These are phyloP conservation scores for Drosophila funebris DNA, from an alignment of 1,140 invertebrate species.

Conservation along the genomic window DNA sequence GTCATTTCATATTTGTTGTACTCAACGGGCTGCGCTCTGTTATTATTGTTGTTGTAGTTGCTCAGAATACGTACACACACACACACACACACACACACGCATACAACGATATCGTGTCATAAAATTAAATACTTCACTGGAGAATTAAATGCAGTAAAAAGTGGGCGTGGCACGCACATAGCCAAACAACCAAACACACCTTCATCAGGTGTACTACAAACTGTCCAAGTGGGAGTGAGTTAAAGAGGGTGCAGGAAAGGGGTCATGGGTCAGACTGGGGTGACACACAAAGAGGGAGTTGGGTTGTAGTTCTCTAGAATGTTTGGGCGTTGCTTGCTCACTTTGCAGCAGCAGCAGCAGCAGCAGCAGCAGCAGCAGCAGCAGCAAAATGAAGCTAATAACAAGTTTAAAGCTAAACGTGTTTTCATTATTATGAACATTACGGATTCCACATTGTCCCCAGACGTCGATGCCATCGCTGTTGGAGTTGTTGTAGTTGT, in stretches of 20 bases:
- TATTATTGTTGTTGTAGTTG: slow-evolving; percentile 25
- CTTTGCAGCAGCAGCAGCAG: slow-evolving; percentile 44
- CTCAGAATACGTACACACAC: slow-evolving; percentile 36
- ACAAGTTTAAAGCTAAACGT: slow-evolving; percentile 82
- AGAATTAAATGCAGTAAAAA: slow-evolving; percentile 82
- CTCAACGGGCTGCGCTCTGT: slow-evolving; percentile 58
- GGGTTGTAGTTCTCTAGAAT: slow-evolving; percentile 44
- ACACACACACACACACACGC: neutral
- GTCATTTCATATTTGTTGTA: slow-evolving; percentile 82
- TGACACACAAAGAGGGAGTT: neutral
- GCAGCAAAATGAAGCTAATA: slow-evolving; percentile 75
- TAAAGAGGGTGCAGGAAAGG: neutral
- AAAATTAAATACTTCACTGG: slow-evolving; percentile 82
- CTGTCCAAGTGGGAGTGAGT: neutral
- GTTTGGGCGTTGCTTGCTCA: slow-evolving; percentile 60
- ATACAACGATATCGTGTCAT: slow-evolving; percentile 67
- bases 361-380: slow-evolving; percentile 34
- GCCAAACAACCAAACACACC: slow-evolving; percentile 58
- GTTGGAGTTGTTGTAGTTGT: slow-evolving; percentile 14
- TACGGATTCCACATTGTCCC: slow-evolving; percentile 54
- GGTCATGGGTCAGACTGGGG: neutral
- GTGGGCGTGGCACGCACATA: slow-evolving; percentile 58
- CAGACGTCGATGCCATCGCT: slow-evolving; percentile 3
- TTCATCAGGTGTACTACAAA: slow-evolving; percentile 42
- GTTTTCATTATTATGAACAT: slow-evolving; percentile 78